Percentiles rank a stretch among this genome's conserved stretches.
Conservation (phyloP, 2,888 invertebrate species). For the Athalia rosae region DNA sequence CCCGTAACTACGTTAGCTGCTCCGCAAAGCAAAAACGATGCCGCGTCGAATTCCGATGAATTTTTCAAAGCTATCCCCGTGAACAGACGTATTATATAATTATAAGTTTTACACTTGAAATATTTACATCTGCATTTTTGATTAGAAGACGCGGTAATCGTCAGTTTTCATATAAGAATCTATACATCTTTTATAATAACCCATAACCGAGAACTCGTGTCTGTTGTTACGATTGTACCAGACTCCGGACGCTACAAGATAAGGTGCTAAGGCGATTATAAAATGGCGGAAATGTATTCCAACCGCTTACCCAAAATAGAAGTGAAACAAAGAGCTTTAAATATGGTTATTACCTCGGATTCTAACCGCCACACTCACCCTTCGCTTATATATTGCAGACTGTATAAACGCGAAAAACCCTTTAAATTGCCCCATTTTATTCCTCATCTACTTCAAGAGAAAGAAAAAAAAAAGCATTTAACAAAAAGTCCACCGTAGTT, state of each 20-base stretch:
- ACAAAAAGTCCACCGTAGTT: too few species aligned
- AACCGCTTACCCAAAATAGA: conserved; percentile 30
- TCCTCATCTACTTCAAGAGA: not conserved
- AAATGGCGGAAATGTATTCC: conserved; percentile 55
- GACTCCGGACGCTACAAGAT: conserved; percentile 51
- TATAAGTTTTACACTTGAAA: conserved; percentile 1
- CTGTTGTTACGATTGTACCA: conserved; percentile 42
- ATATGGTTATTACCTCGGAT: conserved; percentile 40
- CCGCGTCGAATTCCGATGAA: not conserved
- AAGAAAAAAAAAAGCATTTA: too few species aligned
- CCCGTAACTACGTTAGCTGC: conserved; percentile 10
- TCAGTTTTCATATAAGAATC: not conserved
- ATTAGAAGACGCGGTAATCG: not conserved
- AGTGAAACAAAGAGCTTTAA: conserved; percentile 36
- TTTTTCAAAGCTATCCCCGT: not conserved
- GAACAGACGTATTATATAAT: not conserved
- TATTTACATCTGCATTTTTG: not conserved
- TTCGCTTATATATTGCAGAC: not conserved
- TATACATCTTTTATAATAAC: not conserved
- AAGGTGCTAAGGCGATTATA: conserved; percentile 59
- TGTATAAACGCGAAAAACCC: not conserved
- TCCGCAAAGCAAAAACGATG: not conserved
- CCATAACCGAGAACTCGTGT: conserved; percentile 30
- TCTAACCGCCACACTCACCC: conserved; percentile 19
- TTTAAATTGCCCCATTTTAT: conserved; percentile 13